A percentile compares a stretch with the other conserved stretches of the same genome.
Evolutionary conservation across 1,140 invertebrate genomes (phyloP).

Genomic region (Antheraea mylitta): DNA sequence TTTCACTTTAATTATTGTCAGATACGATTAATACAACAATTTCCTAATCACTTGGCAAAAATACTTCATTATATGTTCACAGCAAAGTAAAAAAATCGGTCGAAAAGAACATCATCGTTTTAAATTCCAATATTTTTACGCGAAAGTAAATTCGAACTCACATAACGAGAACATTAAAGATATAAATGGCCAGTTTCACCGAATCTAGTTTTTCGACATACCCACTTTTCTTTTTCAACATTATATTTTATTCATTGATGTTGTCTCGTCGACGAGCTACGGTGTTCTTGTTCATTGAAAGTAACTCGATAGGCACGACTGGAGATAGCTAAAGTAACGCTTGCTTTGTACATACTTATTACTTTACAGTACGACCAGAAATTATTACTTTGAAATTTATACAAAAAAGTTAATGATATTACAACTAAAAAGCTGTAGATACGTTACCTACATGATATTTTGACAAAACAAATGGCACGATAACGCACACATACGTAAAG

Average conservation of each 20-base stretch:
- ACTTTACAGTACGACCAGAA: no score
- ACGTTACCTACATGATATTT: no score
- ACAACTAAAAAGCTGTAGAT: no score
- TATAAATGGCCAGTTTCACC: slow-evolving; percentile 8
- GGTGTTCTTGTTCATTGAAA: slow-evolving; percentile 1
- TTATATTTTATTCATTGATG: slow-evolving; percentile 1
- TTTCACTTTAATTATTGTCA: no score
- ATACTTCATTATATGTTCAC: not conserved
- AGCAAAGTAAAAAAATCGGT: not conserved
- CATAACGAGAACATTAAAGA: slow-evolving; percentile 5
- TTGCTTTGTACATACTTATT: no score
- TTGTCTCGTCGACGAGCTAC: not conserved
- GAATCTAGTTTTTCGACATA: slow-evolving; percentile 10
- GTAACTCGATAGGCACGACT: not conserved
- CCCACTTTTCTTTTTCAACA: slow-evolving; percentile 13
- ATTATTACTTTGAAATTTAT: no score
- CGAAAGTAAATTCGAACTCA: not conserved
- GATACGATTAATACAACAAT: no score
- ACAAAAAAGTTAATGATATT: no score
- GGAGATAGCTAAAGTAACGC: no score
- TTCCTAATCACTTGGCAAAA: no score
- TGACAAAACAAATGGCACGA: no score
- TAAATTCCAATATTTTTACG: not conserved
- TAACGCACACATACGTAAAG: no score
- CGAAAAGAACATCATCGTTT: not conserved